phyloP scores from a whole-genome alignment of 2,888 invertebrate species.

The Mantis religiosa region DNA sequence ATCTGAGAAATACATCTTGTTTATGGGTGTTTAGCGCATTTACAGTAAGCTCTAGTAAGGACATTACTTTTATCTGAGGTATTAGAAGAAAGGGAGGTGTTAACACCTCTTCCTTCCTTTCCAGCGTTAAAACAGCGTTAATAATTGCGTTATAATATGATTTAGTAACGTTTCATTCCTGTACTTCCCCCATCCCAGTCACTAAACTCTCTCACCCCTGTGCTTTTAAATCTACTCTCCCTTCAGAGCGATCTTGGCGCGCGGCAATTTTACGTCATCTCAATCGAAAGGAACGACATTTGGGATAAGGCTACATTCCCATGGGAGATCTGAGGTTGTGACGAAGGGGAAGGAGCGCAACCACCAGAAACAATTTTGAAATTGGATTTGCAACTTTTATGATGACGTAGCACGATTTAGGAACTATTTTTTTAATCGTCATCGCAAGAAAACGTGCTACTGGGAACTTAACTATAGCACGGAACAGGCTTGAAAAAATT shows the following conservation, averaged over 20 bases:
- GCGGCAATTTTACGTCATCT: background rate
- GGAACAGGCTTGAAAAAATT: background rate
- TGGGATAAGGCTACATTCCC: background rate
- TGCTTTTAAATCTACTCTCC: background rate
- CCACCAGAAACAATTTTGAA: conserved; percentile 26
- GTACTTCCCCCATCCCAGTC: background rate
- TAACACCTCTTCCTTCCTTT: background rate
- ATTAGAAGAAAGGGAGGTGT: background rate
- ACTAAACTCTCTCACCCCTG: background rate
- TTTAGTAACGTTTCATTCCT: background rate
- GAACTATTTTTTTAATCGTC: background rate
- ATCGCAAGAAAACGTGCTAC: background rate
- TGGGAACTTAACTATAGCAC: background rate
- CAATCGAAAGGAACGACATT: conserved; percentile 4
- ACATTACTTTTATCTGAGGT: too few relatives aligned
- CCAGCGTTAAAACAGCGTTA: background rate
- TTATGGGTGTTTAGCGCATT: too few relatives aligned
- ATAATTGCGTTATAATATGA: background rate
- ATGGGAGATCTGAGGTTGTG: background rate
- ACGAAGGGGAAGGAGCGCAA: background rate
- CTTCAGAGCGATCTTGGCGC: background rate
- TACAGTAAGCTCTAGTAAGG: too few relatives aligned
- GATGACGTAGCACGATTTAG: background rate
- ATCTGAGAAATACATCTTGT: too few relatives aligned
- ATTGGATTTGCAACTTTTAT: conserved; percentile 28